Evolutionary conservation across 2,113 vertebrate species (phyloP), one percentile per base, ranked within the genome.

Genomic region (Callaeas wilsoni): DNA sequence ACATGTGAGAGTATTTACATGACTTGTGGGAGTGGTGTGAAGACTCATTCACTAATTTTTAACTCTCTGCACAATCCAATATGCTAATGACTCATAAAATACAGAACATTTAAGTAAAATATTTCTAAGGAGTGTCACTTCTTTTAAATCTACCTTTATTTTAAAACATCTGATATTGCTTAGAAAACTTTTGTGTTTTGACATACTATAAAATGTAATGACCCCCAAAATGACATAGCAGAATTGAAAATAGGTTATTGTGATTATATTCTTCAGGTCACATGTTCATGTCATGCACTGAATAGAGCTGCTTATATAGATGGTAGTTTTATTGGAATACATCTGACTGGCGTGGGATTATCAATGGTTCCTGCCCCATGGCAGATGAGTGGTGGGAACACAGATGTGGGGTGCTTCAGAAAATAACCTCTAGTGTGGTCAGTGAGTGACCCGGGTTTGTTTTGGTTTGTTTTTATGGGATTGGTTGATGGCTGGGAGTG

Each of bases 1-100:
- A 44, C 15, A 5, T 65, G 44, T 69, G 63, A 71, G 80, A 78
- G 44, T 44, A 52, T 90, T 93, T 87, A 77, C 63, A 20, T 56
- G 42, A 80, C 76, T 70, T 74, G 56, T 33, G 56, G 68, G 87
- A 87, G 35, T 2, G 0, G 9, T 52, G 27, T 33, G 39, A 64
- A 63, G 39, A 84, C 39, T 93, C 79, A 83, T 91, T 97, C 67
- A 85, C 63, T 80, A 80, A 35, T 89, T 94, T 71, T 89, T 86
- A 87, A 27, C 32, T 75, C 29, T 89, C 25, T 63, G 71, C 18
- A 63, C 88, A 87, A 35, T 63, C 52, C 55, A 90, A 5, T 60
- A 17, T 49, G 11, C 19, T 59, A 55, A 89, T 44, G 12, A 53
- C 32, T 71, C 2, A 0, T 39, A 46, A 79, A 89, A 84, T 56